These are phyloP conservation scores for Otolemur garnettii DNA, from an alignment of 2,113 vertebrate genomes.

Conservation along the genomic window DNA sequence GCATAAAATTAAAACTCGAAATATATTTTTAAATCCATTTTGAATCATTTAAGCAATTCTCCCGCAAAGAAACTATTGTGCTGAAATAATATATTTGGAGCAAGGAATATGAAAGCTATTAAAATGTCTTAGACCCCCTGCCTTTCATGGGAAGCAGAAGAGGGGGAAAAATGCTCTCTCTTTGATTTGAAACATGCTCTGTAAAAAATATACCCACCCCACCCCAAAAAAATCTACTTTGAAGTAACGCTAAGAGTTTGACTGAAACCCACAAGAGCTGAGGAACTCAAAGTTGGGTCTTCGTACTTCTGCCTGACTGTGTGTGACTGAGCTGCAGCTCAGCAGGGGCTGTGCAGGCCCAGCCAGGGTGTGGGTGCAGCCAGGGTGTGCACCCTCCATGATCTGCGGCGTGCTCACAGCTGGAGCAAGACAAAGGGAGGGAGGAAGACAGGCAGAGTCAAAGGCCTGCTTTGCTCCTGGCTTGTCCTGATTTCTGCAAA, in stretches of 20 bases:
- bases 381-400: rapidly evolving
- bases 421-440: background rate
- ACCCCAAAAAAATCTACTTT: conserved; percentile 63
- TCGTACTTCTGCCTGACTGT: conserved; percentile 42
- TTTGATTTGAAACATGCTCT: conserved; percentile 80
- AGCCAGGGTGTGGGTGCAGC: rapidly evolving
- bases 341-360: rapidly evolving
- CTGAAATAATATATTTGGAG: conserved; percentile 89
- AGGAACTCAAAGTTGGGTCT: conserved; percentile 56
- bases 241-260: conserved; percentile 69
- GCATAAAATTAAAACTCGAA: conserved; percentile 92
- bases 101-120: conserved; percentile 87
- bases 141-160: conserved; percentile 77
- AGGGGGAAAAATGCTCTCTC: conserved; percentile 56
- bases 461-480: too few species aligned
- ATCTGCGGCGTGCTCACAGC: background rate
- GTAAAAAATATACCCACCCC: conserved; percentile 72
- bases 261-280: conserved; percentile 69
- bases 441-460: background rate
- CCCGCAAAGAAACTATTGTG: conserved; percentile 90
- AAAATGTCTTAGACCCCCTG: conserved; percentile 87
- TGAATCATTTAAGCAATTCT: conserved; percentile 90
- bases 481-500: background rate
- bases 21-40: conserved; percentile 90
- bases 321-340: background rate